These are phyloP conservation scores for Copidosoma floridanum DNA, from an alignment of 1,140 invertebrate genomes.

Conservation along the genomic window DNA sequence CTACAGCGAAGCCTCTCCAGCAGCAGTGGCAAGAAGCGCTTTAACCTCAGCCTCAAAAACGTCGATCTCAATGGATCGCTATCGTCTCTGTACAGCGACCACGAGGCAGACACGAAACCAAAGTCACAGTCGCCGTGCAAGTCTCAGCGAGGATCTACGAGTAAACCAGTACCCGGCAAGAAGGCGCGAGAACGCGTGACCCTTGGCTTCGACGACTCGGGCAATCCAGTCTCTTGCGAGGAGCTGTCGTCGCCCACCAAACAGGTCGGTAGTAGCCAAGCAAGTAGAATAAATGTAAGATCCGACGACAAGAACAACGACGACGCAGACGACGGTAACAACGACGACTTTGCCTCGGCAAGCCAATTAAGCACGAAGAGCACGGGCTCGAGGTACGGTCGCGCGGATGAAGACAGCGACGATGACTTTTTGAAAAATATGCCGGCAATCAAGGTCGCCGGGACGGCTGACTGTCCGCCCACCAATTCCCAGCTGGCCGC, in stretches of 20 bases:
- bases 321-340: not conserved
- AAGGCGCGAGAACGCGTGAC: not conserved
- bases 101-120: not conserved
- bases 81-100: not conserved
- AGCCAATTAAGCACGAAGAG: not conserved
- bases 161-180: not conserved
- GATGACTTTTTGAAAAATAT: slow-evolving; percentile 38
- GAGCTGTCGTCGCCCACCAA: not conserved
- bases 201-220: not conserved
- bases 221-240: not conserved
- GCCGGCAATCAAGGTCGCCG: slow-evolving; percentile 36
- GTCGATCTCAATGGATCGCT: slow-evolving; percentile 5
- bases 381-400: not conserved
- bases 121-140: not conserved
- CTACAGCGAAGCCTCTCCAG: too few species aligned
- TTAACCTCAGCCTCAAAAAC: slow-evolving; percentile 12
- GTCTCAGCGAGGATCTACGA: too few species aligned
- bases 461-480: slow-evolving; percentile 32
- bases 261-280: not conserved
- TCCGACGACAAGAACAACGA: not conserved
- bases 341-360: too few species aligned
- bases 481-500: slow-evolving; percentile 28
- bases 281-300: not conserved
- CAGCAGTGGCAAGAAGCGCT: slow-evolving; percentile 5
- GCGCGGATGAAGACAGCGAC: slow-evolving; percentile 13